A percentile compares a stretch with the other conserved stretches of the same genome.
These are phyloP conservation scores for Dryobota labecula DNA, from an alignment of 2,888 invertebrate species.

Conservation along the genomic window DNA sequence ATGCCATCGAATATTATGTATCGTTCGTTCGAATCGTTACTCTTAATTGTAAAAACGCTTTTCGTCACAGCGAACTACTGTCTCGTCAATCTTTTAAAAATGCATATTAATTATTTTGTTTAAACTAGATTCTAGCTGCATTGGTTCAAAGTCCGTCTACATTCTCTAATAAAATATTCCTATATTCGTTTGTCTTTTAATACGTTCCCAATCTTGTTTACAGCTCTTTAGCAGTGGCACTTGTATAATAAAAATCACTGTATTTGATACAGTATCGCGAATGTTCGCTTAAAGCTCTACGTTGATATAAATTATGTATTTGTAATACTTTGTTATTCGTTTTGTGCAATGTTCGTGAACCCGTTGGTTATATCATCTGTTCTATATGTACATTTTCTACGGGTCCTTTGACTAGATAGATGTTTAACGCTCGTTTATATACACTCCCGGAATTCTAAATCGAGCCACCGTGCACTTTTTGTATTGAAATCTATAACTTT, in stretches of 20 bases:
- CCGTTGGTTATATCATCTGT: constrained; percentile 63
- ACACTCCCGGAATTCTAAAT: background rate
- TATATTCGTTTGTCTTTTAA: constrained; percentile 58
- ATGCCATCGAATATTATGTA: constrained; percentile 42
- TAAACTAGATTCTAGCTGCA: constrained; percentile 70
- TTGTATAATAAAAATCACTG: constrained; percentile 79
- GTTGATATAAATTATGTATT: constrained; percentile 86
- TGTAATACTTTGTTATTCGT: constrained; percentile 82
- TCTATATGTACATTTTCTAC: constrained; percentile 77
- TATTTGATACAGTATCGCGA: constrained; percentile 87
- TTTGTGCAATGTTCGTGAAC: constrained; percentile 83
- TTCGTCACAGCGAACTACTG: constrained; percentile 39
- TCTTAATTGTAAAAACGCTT: constrained; percentile 65
- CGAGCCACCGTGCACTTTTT: too few relatives aligned
- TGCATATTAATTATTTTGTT: constrained; percentile 49
- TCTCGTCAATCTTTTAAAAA: constrained; percentile 46
- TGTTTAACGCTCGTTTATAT: constrained; percentile 61
- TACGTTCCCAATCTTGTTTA: constrained; percentile 60
- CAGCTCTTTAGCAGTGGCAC: constrained; percentile 81
- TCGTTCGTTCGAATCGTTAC: constrained; percentile 66
- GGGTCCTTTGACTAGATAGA: constrained; percentile 82
- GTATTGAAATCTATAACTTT: background rate
- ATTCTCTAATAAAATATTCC: constrained; percentile 61
- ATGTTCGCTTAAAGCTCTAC: constrained; percentile 85
- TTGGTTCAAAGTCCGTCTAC: constrained; percentile 60